A percentile compares a stretch with the other conserved stretches of the same genome.
These are phyloP conservation scores for Pholis gunnellus DNA, from an alignment of 2,113 vertebrate species.

Conservation along the genomic window DNA sequence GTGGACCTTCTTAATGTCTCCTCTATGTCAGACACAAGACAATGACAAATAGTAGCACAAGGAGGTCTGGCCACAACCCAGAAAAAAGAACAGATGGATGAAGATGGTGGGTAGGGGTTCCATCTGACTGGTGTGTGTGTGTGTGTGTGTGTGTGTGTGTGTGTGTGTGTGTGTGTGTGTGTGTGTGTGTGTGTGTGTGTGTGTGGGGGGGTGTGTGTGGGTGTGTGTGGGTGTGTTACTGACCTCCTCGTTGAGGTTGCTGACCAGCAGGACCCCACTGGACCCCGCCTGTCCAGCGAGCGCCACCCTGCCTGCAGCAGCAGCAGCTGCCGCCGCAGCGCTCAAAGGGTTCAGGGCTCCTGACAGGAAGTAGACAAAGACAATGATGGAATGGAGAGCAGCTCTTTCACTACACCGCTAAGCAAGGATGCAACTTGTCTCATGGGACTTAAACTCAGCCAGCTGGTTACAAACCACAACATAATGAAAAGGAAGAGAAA, in stretches of 20 bases:
- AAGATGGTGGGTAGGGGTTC: slow-evolving; percentile 24
- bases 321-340: slow-evolving; percentile 94
- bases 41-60: slow-evolving; percentile 34
- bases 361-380: slow-evolving; percentile 81
- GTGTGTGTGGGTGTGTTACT: slow-evolving; percentile 75
- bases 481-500: slow-evolving; percentile 20
- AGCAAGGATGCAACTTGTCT: not conserved
- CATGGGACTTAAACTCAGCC: not conserved
- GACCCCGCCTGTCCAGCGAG: slow-evolving; percentile 92
- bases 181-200: slow-evolving; percentile 7
- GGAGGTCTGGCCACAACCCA: not conserved
- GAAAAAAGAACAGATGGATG: slow-evolving; percentile 19
- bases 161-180: slow-evolving; percentile 32
- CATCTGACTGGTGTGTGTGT: slow-evolving; percentile 24
- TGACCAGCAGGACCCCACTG: slow-evolving; percentile 95
- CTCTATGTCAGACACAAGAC: slow-evolving; percentile 20
- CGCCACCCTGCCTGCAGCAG: slow-evolving; percentile 93
- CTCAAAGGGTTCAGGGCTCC: slow-evolving; percentile 96
- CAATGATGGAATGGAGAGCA: slow-evolving; percentile 53
- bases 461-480: not conserved
- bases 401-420: not conserved
- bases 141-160: not conserved
- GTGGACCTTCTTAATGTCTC: not conserved
- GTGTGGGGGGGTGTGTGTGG: slow-evolving; percentile 7
- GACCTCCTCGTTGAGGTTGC: slow-evolving; percentile 99